These are phyloP conservation scores for Reticulitermes lucifugus DNA, from an alignment of 2,888 invertebrate species.

Conservation along the genomic window DNA sequence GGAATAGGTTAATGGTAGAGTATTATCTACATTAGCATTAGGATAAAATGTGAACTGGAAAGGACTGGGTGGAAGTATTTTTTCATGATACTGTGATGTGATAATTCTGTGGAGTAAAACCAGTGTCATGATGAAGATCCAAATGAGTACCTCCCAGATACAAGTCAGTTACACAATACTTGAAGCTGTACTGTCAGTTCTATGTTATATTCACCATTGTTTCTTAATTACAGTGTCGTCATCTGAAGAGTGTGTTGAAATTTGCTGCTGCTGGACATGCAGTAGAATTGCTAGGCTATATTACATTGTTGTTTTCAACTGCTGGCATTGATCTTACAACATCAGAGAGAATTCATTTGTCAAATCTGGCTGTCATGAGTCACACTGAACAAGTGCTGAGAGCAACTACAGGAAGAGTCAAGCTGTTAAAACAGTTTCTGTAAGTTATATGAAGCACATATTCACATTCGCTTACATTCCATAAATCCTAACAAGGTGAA, in stretches of 20 bases:
- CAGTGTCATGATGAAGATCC: no score
- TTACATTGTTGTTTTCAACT: conserved; percentile 64
- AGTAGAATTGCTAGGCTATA: conserved; percentile 70
- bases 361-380: conserved; percentile 74
- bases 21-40: no score
- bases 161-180: no score
- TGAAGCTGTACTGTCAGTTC: background rate
- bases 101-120: no score
- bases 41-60: no score
- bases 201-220: background rate
- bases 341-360: conserved; percentile 71
- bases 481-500: no score
- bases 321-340: conserved; percentile 68
- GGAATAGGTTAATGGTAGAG: no score
- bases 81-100: no score
- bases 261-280: conserved; percentile 73
- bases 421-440: conserved; percentile 66
- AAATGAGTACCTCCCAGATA: no score
- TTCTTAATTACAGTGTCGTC: conserved; percentile 64
- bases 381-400: conserved; percentile 70
- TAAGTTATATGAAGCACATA: conserved; percentile 58
- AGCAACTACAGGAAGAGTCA: conserved; percentile 55
- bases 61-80: no score
- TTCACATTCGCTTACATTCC: no score
- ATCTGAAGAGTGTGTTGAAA: conserved; percentile 71